Evolutionary conservation across 1,140 invertebrate genomes (phyloP).

Genomic region (Frieseomelitta varia): DNA sequence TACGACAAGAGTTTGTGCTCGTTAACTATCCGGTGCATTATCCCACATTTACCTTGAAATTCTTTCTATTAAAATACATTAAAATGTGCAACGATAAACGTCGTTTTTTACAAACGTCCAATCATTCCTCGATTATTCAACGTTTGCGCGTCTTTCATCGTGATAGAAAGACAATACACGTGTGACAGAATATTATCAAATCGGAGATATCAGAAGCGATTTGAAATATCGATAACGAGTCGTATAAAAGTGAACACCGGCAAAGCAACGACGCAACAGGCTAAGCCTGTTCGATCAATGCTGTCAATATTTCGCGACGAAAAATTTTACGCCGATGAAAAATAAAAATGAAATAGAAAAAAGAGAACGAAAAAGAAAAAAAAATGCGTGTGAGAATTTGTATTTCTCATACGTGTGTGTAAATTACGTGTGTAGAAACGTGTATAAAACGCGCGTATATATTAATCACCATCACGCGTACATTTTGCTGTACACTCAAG

Average conservation of each 20-base stretch:
- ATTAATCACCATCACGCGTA: slow-evolving; percentile 61
- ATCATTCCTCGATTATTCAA: background rate
- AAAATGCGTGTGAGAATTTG: background rate
- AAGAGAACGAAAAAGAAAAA: too few relatives aligned
- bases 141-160: too few relatives aligned
- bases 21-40: background rate
- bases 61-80: background rate
- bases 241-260: background rate
- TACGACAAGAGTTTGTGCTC: background rate
- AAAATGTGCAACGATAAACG: background rate
- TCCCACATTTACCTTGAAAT: background rate
- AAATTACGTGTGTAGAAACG: too few relatives aligned
- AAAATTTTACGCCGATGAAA: background rate
- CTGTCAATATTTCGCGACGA: background rate
- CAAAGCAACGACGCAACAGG: slow-evolving; percentile 45
- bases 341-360: background rate
- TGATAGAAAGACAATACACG: background rate
- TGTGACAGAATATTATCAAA: too few relatives aligned
- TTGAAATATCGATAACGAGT: background rate
- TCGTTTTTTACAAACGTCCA: background rate
- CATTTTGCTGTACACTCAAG: slow-evolving; percentile 66
- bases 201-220: background rate
- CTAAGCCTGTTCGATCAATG: slow-evolving; percentile 3
- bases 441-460: background rate
- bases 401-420: background rate